phyloP scores from a whole-genome alignment of 2,797 vertebrate genomes.

The Myripristis jacobus region DNA sequence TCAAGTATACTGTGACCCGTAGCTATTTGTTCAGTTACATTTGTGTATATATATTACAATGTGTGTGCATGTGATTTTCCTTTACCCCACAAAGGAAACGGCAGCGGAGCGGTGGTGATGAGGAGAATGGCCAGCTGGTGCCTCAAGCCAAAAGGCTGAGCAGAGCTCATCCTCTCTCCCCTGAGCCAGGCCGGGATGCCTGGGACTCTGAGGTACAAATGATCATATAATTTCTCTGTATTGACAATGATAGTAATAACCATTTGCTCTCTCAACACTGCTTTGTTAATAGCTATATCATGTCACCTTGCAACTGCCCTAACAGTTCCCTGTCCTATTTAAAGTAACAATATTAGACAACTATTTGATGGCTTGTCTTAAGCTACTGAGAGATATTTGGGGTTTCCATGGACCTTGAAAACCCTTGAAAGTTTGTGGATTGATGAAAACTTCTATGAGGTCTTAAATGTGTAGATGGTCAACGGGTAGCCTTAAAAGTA shows the following conservation, averaged over 20 bases:
- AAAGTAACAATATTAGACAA: too few relatives aligned
- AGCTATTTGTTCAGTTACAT: background rate
- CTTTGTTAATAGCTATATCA: too few relatives aligned
- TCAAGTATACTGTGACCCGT: background rate
- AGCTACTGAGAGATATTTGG: too few relatives aligned
- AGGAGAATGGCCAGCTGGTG: conserved; percentile 85
- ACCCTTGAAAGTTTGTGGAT: too few relatives aligned
- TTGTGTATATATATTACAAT: background rate
- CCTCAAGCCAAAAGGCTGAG: conserved; percentile 90
- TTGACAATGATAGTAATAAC: background rate
- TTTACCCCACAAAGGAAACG: conserved; percentile 84
- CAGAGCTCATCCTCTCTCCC: conserved; percentile 77
- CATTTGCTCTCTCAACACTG: background rate
- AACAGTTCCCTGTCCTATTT: too few relatives aligned
- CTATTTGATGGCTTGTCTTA: too few relatives aligned
- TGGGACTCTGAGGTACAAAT: conserved; percentile 84
- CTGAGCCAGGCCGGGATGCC: conserved; percentile 80
- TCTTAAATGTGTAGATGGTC: too few relatives aligned
- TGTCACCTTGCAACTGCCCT: too few relatives aligned
- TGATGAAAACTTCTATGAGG: too few relatives aligned
- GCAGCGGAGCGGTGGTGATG: conserved; percentile 87
- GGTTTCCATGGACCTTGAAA: too few relatives aligned
- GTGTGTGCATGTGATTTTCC: background rate
- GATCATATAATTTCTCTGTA: background rate
- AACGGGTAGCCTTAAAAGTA: too few relatives aligned